Conservation (phyloP, 2,888 invertebrate genomes). For the Conistra vaccinii region DNA sequence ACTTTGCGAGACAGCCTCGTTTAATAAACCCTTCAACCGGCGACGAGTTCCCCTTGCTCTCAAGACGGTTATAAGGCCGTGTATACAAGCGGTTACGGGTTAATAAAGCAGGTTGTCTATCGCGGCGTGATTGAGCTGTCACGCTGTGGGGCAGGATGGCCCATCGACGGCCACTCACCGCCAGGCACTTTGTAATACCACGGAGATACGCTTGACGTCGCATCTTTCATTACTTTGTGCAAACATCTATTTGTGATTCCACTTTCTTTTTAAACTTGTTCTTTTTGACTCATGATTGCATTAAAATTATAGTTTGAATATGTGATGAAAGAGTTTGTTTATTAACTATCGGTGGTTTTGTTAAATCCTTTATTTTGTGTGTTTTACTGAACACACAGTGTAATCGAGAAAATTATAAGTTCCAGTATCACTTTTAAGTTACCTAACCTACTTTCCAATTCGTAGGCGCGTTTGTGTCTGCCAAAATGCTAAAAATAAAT, state of each 20-base stretch:
- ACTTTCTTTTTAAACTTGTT: too few species aligned
- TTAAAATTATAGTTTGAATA: not conserved
- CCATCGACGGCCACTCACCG: conserved; percentile 17
- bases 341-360: not conserved
- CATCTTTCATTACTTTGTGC: conserved; percentile 1
- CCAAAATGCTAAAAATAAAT: conserved; percentile 13
- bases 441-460: not conserved
- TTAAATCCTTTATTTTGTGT: not conserved
- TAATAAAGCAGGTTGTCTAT: conserved; percentile 54
- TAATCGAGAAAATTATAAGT: not conserved
- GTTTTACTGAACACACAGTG: not conserved
- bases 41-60: conserved; percentile 17
- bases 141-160: conserved; percentile 14
- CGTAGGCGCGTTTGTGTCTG: not conserved
- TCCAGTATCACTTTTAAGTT: not conserved
- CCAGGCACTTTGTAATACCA: conserved; percentile 21
- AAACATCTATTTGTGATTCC: not conserved
- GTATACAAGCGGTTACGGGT: conserved; percentile 24
- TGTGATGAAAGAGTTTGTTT: not conserved
- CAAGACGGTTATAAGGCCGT: conserved; percentile 23
- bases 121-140: conserved; percentile 60
- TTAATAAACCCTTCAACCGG: conserved; percentile 40
- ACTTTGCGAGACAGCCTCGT: conserved; percentile 16
- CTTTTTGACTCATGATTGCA: not conserved
- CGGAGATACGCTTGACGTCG: not conserved